Evolutionary conservation across 2,888 invertebrate species (phyloP), one percentile per base, ranked within the genome.

Genomic region (Nomada ferruginata): DNA sequence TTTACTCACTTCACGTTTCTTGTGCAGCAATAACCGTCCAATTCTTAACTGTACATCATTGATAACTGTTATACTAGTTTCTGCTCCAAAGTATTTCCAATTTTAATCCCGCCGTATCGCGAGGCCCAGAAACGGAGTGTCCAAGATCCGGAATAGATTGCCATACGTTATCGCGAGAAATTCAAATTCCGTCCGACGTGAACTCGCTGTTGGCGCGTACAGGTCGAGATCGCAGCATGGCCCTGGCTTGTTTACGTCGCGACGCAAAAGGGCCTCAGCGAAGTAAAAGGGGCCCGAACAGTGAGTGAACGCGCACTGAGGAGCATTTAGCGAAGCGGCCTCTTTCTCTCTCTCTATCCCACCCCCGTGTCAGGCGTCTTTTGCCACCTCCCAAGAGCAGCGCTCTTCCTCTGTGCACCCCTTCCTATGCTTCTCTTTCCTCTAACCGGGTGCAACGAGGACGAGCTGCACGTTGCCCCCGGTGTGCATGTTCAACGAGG

Each of bases 231-330:
- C 23, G 50, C 23, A 42, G 59, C 69, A 60, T 60, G 70, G 75
- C 66, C 65, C 82, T 75, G 89, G 84, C 90, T 92, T 92, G 92
- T 92, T 92, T 92, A 92, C 91, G 91, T 92, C 91, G 91, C 85
- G 85, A 53, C 78, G 86, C 86, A 75, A 82, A 85, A 78, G 76
- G 84, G 86, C 82, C 82, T 69, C 26, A 60, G 71, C 9, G 77
- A 64, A 71, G 86, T 69, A 79, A 83, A 82, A 79, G 79, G 83
- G 80, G 52, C 52, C 73, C 81, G 86, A 44, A 89, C 85, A 87
- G 89, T 89, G 91, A 90, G 91, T 89, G 76, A 63, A 53, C 52
- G 85, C 90, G 90, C 85, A 79, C 84, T 86, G 75, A 55, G 86
- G 87, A 90, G 90, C 92, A 91, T 92, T 92, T 92, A 91, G 91